A percentile compares a stretch with the other conserved stretches of the same genome.
Conservation (phyloP, 2,113 vertebrate species). For the Ceyx melanurus region DNA sequence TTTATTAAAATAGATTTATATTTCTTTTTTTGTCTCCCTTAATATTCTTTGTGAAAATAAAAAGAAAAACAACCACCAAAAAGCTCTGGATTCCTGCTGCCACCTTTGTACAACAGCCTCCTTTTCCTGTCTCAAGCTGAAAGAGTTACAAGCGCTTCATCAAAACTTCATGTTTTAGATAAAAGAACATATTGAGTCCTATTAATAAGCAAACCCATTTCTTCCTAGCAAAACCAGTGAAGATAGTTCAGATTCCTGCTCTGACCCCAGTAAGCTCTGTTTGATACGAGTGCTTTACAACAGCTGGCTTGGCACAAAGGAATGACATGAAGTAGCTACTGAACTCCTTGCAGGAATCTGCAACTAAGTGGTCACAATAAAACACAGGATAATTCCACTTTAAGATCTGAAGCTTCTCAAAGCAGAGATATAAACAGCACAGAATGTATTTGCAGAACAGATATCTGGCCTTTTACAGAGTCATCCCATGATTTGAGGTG, state of each 20-base stretch:
- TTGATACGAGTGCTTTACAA: background rate
- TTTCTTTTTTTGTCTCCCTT: background rate
- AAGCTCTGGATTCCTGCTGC: background rate
- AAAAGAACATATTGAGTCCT: background rate
- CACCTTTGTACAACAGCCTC: background rate
- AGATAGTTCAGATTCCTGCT: background rate
- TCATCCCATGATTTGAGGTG: background rate
- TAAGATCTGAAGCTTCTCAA: background rate
- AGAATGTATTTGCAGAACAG: background rate
- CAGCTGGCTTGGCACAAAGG: background rate
- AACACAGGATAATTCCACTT: background rate
- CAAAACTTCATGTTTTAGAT: background rate
- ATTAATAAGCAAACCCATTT: background rate
- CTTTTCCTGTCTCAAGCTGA: background rate
- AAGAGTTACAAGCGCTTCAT: background rate
- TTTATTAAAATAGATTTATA: background rate
- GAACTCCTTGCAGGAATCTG: background rate
- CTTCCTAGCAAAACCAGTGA: background rate
- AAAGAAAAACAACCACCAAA: background rate
- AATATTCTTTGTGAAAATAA: background rate
- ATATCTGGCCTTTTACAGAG: background rate
- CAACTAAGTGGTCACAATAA: background rate
- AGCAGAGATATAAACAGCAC: background rate
- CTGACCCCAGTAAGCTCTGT: background rate
- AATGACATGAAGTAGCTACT: background rate